Conservation (phyloP, 1,140 invertebrate genomes). For the Drosophila fuyamai region DNA sequence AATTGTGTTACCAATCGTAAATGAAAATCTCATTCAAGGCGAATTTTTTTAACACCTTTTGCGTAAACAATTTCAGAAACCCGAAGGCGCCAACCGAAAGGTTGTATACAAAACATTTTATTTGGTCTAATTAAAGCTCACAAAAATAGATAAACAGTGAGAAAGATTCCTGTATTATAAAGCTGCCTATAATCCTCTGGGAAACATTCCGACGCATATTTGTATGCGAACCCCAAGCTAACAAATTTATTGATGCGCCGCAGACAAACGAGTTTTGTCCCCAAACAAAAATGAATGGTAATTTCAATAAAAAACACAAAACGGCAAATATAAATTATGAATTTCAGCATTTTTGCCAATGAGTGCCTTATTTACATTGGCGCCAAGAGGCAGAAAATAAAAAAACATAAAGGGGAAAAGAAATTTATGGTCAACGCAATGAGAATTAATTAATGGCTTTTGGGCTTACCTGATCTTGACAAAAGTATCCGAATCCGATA, state of each 20-base stretch:
- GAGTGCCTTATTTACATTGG: conserved; percentile 73
- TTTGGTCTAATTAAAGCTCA: conserved; percentile 50
- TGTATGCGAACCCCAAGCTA: conserved; percentile 13
- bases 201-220: conserved; percentile 34
- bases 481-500: conserved; percentile 94
- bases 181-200: conserved; percentile 19
- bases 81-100: conserved; percentile 43
- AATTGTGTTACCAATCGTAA: conserved; percentile 9
- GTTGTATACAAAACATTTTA: conserved; percentile 50
- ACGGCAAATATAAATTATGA: conserved; percentile 68
- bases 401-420: conserved; percentile 10
- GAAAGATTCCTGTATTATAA: conserved; percentile 18
- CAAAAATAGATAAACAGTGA: conserved; percentile 25
- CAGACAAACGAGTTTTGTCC: conserved; percentile 45
- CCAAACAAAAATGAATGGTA: conserved; percentile 30
- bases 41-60: conserved; percentile 25
- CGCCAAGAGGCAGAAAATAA: conserved; percentile 46
- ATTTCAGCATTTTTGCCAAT: conserved; percentile 44
- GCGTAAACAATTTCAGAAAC: conserved; percentile 44
- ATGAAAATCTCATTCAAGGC: conserved; percentile 6
- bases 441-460: conserved; percentile 25
- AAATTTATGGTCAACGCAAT: conserved; percentile 53
- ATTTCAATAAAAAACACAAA: conserved; percentile 60
- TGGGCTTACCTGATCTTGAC: conserved; percentile 90
- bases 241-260: conserved; percentile 37